Conservation (phyloP, 2,888 invertebrate genomes). For the Plebejus melissa region DNA sequence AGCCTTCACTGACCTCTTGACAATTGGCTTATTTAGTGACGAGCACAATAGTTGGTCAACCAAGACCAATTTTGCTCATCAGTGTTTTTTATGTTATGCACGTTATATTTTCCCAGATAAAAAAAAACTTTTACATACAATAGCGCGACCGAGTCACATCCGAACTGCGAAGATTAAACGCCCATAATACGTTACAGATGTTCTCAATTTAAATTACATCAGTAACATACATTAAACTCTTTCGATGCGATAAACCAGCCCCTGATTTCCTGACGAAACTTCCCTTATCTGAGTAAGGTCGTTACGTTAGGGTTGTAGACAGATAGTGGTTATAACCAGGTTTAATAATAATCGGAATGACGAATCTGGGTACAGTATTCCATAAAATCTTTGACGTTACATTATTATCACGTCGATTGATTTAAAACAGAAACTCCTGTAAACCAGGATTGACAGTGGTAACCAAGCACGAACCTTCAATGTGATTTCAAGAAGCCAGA, state of each 20-base stretch:
- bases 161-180: not conserved
- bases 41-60: too few species aligned
- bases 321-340: not conserved
- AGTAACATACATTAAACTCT: conserved; percentile 67
- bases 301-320: conserved; percentile 69
- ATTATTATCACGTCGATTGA: too few species aligned
- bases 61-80: too few species aligned
- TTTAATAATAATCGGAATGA: not conserved
- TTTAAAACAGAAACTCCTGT: too few species aligned
- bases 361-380: not conserved
- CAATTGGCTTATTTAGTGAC: too few species aligned
- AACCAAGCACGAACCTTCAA: too few species aligned
- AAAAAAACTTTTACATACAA: not conserved
- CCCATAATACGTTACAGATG: not conserved
- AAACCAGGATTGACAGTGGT: too few species aligned
- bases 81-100: not conserved
- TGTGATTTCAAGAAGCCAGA: too few species aligned
- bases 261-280: conserved; percentile 64
- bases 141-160: not conserved
- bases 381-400: too few species aligned
- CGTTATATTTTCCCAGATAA: not conserved
- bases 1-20: too few species aligned
- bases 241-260: conserved; percentile 66
- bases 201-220: conserved; percentile 14
- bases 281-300: conserved; percentile 74